These are phyloP conservation scores for Corbicula japonica DNA, from an alignment of 2,888 invertebrate species.

Conservation along the genomic window DNA sequence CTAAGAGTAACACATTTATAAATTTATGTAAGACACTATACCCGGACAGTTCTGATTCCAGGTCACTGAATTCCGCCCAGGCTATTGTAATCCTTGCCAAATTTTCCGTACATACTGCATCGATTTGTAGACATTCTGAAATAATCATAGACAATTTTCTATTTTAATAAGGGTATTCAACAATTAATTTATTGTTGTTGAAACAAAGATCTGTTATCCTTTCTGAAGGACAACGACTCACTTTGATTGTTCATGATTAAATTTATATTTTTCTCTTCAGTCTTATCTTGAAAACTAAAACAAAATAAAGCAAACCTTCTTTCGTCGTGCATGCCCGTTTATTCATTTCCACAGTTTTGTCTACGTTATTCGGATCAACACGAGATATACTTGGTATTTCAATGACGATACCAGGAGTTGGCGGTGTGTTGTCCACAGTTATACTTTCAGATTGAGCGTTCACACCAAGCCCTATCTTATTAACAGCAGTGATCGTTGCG, in stretches of 20 bases:
- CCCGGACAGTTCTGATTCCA: constrained; percentile 62
- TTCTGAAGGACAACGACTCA: too few relatives aligned
- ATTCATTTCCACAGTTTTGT: constrained; percentile 50
- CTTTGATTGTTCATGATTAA: too few relatives aligned
- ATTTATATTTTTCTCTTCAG: too few relatives aligned
- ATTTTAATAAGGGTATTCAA: too few relatives aligned
- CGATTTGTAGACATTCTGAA: constrained; percentile 24
- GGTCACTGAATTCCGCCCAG: constrained; percentile 57
- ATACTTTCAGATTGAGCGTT: constrained; percentile 62
- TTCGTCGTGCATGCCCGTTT: constrained; percentile 53
- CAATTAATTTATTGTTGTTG: too few relatives aligned
- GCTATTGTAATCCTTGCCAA: constrained; percentile 11
- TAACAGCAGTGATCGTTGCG: constrained; percentile 69
- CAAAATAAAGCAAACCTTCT: constrained; percentile 47
- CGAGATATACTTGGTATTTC: constrained; percentile 59
- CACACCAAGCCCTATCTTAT: constrained; percentile 59
- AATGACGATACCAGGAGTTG: constrained; percentile 63
- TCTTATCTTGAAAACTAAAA: background rate
- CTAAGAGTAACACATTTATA: background rate
- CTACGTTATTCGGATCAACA: constrained; percentile 46
- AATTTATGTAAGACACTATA: constrained; percentile 13
- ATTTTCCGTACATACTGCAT: constrained; percentile 21
- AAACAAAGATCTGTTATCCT: too few relatives aligned
- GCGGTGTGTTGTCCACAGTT: constrained; percentile 71
- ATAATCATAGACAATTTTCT: too few relatives aligned